phyloP scores from a whole-genome alignment of 2,797 vertebrate species.

The Sphenodon punctatus region DNA sequence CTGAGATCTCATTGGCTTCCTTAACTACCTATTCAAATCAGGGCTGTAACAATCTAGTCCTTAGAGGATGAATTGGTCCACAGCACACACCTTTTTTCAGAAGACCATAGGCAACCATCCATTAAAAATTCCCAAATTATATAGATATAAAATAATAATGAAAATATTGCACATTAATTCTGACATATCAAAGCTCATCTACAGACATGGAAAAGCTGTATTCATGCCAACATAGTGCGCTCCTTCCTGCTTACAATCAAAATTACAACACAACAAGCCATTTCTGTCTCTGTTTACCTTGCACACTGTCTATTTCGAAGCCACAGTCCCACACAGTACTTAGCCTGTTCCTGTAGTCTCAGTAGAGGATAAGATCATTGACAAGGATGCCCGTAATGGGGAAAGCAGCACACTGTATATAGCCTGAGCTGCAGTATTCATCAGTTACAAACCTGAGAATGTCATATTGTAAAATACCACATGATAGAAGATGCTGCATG shows the following conservation, averaged over 20 bases:
- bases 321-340: constrained; percentile 28
- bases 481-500: constrained; percentile 8
- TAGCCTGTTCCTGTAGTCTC: constrained; percentile 14
- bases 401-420: constrained; percentile 10
- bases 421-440: constrained; percentile 41
- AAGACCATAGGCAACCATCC: background rate
- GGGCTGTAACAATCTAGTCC: too few species aligned
- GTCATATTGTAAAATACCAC: constrained; percentile 47
- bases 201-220: background rate
- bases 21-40: too few species aligned
- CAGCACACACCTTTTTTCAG: too few species aligned
- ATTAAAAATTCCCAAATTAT: background rate
- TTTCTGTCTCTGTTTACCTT: constrained; percentile 39
- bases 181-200: background rate
- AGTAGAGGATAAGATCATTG: constrained; percentile 47
- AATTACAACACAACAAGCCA: constrained; percentile 39
- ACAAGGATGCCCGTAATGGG: constrained; percentile 26
- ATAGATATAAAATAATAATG: background rate
- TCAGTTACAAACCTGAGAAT: constrained; percentile 55
- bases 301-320: background rate
- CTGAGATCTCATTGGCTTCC: too few species aligned
- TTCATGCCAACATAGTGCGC: background rate
- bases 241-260: background rate
- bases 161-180: background rate
- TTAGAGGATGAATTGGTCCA: too few species aligned